Evolutionary conservation across 2,797 vertebrate species (phyloP).

Genomic region (Nannoperca obscura): DNA sequence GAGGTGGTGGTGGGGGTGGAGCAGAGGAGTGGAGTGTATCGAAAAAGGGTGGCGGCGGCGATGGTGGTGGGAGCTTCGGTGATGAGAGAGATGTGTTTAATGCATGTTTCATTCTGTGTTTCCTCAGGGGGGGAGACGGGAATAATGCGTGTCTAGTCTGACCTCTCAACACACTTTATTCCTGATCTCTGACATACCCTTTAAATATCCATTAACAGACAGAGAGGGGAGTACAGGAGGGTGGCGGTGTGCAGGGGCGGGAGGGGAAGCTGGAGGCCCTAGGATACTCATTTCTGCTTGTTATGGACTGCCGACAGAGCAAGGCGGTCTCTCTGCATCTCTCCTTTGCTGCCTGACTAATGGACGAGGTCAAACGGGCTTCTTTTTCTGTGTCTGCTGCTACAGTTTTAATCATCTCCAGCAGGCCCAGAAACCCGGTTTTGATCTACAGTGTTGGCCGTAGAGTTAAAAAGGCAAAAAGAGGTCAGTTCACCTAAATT

Average conservation of each 20-base stretch:
- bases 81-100: slow-evolving; percentile 71
- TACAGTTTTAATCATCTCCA: slow-evolving; percentile 51
- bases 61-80: neutral
- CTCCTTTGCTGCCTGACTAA: slow-evolving; percentile 41
- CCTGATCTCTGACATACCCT: slow-evolving; percentile 78
- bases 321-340: slow-evolving; percentile 11
- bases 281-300: slow-evolving; percentile 52
- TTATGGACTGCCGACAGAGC: slow-evolving; percentile 49
- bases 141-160: slow-evolving; percentile 60
- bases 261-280: slow-evolving; percentile 16
- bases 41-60: slow-evolving; percentile 28
- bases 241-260: slow-evolving; percentile 16
- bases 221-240: slow-evolving; percentile 31
- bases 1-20: slow-evolving; percentile 50
- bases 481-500: slow-evolving; percentile 25
- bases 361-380: slow-evolving; percentile 46
- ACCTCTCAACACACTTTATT: slow-evolving; percentile 71
- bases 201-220: slow-evolving; percentile 82
- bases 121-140: slow-evolving; percentile 51
- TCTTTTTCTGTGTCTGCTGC: slow-evolving; percentile 32
- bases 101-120: slow-evolving; percentile 71
- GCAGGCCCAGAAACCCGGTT: neutral
- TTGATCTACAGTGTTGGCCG: slow-evolving; percentile 17
- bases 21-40: slow-evolving; percentile 47
- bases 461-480: slow-evolving; percentile 20